phyloP scores from a whole-genome alignment of 2,113 vertebrate species.

The Brienomyrus brachyistius region DNA sequence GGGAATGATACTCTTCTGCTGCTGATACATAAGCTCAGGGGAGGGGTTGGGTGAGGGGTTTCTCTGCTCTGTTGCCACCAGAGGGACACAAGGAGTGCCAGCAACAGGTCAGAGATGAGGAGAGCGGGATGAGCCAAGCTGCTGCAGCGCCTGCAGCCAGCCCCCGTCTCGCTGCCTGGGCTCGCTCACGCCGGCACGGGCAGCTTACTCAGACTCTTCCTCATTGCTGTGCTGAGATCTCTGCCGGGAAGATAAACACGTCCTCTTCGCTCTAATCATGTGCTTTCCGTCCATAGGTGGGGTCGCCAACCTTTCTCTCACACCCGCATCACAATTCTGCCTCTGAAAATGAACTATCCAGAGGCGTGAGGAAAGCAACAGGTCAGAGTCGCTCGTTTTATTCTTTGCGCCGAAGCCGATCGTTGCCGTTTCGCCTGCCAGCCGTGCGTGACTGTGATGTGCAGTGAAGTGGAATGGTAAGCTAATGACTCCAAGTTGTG shows the following conservation, averaged over 20 bases:
- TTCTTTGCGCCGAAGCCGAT: conserved; percentile 2
- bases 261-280: conserved; percentile 17
- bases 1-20: conserved; percentile 23
- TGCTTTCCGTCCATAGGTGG: conserved; percentile 5
- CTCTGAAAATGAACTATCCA: conserved; percentile 3
- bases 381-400: conserved; percentile 42
- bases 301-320: conserved; percentile 7
- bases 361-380: conserved; percentile 53
- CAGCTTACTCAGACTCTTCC: conserved; percentile 21
- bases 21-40: conserved; percentile 34
- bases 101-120: conserved; percentile 60
- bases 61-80: conserved; percentile 16
- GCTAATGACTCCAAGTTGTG: not conserved
- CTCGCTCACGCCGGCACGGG: conserved; percentile 21
- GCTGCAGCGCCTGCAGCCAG: conserved; percentile 20
- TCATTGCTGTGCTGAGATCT: conserved; percentile 34
- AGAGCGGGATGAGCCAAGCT: conserved; percentile 49
- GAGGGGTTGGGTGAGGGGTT: conserved; percentile 25
- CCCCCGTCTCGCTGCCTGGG: conserved; percentile 34
- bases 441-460: not conserved
- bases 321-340: conserved; percentile 36
- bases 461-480: not conserved
- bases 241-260: conserved; percentile 30
- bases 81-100: conserved; percentile 39
- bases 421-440: not conserved